Percentiles rank a stretch among this genome's conserved stretches.
These are phyloP conservation scores for Labroides dimidiatus DNA, from an alignment of 2,797 vertebrate genomes.

Conservation along the genomic window DNA sequence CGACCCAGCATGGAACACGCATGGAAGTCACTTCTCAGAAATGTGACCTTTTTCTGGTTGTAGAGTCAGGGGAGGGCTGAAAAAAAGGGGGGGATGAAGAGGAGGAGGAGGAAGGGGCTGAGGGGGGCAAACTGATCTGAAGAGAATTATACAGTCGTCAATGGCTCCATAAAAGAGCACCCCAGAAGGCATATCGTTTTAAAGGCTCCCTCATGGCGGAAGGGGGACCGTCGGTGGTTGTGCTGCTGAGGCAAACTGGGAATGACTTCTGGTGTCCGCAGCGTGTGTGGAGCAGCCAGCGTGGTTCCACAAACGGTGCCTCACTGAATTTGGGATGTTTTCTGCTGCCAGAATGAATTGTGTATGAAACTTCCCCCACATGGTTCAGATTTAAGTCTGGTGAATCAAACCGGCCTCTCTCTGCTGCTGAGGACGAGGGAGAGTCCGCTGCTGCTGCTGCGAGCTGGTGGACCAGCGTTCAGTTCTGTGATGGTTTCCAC, in stretches of 20 bases:
- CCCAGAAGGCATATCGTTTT: constrained; percentile 82
- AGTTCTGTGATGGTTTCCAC: not conserved
- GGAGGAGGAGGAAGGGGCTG: constrained; percentile 37
- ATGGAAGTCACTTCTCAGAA: constrained; percentile 87
- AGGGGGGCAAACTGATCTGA: constrained; percentile 77
- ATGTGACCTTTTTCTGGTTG: constrained; percentile 88
- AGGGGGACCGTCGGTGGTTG: constrained; percentile 67
- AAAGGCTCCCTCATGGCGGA: constrained; percentile 73
- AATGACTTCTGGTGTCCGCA: constrained; percentile 77
- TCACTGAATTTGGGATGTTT: constrained; percentile 73
- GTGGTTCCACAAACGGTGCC: constrained; percentile 73
- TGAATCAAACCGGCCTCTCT: constrained; percentile 19
- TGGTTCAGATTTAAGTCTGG: constrained; percentile 26
- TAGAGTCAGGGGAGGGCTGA: constrained; percentile 76
- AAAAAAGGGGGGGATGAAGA: constrained; percentile 27
- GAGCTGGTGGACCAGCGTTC: too few species aligned
- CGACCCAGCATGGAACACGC: constrained; percentile 85
- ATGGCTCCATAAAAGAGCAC: constrained; percentile 70
- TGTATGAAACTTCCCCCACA: constrained; percentile 56
- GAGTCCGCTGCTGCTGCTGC: too few species aligned
- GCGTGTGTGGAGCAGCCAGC: constrained; percentile 71
- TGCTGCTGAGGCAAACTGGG: constrained; percentile 79
- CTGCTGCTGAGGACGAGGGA: too few species aligned
- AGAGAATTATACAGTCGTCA: constrained; percentile 81
- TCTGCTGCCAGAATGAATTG: constrained; percentile 72